phyloP scores from a whole-genome alignment of 2,797 vertebrate genomes.

The Mallotus villosus region DNA sequence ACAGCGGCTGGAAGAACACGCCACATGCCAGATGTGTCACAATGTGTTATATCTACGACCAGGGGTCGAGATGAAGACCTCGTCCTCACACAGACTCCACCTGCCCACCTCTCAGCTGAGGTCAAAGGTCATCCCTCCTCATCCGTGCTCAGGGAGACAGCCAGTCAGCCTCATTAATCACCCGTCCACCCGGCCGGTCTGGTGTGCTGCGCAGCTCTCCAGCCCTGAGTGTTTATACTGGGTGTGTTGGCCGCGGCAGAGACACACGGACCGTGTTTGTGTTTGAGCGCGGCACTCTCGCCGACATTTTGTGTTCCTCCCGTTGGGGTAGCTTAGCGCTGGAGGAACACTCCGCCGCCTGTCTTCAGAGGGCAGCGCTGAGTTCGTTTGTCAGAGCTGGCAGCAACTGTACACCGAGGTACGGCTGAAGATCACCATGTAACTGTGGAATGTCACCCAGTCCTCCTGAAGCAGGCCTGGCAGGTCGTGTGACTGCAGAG shows the following conservation, averaged over 20 bases:
- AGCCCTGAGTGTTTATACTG: neutral
- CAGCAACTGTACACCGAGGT: neutral
- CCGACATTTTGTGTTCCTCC: conserved; percentile 22
- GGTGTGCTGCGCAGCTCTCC: neutral
- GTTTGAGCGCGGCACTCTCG: conserved; percentile 18
- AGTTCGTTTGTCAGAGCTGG: conserved; percentile 26
- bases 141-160: neutral
- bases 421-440: neutral
- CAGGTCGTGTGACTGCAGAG: neutral
- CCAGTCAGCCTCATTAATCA: conserved; percentile 19
- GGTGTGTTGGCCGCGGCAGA: neutral
- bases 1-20: neutral
- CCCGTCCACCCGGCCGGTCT: neutral
- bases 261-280: conserved; percentile 23
- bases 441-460: conserved; percentile 7
- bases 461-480: neutral
- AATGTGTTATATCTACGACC: neutral
- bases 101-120: neutral
- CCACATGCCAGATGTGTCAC: neutral
- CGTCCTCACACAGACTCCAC: conserved; percentile 2
- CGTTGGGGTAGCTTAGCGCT: conserved; percentile 19
- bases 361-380: conserved; percentile 27
- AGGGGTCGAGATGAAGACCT: neutral
- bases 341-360: neutral
- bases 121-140: conserved; percentile 13